phyloP scores from a whole-genome alignment of 1,140 invertebrate genomes.

The Drosophila lacteicornis region DNA sequence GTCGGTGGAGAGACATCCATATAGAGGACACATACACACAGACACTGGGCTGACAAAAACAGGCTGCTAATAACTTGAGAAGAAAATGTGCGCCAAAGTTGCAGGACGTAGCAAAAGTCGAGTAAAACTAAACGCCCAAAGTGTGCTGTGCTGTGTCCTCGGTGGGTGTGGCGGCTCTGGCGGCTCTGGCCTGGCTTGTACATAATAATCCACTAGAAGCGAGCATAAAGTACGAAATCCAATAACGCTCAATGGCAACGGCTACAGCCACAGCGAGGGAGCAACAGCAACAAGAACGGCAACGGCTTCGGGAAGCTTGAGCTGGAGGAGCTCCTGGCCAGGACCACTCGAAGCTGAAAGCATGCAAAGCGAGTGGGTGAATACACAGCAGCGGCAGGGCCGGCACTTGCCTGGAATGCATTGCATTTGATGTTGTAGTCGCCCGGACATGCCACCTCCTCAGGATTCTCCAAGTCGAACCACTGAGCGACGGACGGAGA shows the following conservation, averaged over 20 bases:
- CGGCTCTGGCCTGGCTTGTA: constrained; percentile 54
- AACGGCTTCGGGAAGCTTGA: constrained; percentile 28
- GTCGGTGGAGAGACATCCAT: constrained; percentile 17
- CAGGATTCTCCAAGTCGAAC: constrained; percentile 92
- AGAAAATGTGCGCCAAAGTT: constrained; percentile 82
- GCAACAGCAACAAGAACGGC: constrained; percentile 17
- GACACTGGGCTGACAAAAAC: constrained; percentile 75
- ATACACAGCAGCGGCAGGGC: constrained; percentile 55
- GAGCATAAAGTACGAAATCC: constrained; percentile 81
- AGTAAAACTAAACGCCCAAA: constrained; percentile 75
- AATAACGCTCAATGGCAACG: constrained; percentile 81
- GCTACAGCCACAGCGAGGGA: constrained; percentile 8
- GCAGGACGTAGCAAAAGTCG: constrained; percentile 81
- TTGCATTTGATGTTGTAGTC: constrained; percentile 88
- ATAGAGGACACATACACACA: constrained; percentile 31
- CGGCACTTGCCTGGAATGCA: constrained; percentile 82
- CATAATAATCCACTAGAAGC: constrained; percentile 80
- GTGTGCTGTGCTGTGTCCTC: constrained; percentile 19
- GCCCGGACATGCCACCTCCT: constrained; percentile 89
- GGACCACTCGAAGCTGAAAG: constrained; percentile 72
- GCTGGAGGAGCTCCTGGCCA: constrained; percentile 45
- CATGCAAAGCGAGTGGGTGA: constrained; percentile 75
- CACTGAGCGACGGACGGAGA: constrained; percentile 86
- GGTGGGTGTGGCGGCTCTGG: constrained; percentile 10
- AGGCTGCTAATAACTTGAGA: constrained; percentile 83